These are phyloP conservation scores for Gallinago undulata DNA, from an alignment of 2,113 vertebrate genomes.

Conservation along the genomic window DNA sequence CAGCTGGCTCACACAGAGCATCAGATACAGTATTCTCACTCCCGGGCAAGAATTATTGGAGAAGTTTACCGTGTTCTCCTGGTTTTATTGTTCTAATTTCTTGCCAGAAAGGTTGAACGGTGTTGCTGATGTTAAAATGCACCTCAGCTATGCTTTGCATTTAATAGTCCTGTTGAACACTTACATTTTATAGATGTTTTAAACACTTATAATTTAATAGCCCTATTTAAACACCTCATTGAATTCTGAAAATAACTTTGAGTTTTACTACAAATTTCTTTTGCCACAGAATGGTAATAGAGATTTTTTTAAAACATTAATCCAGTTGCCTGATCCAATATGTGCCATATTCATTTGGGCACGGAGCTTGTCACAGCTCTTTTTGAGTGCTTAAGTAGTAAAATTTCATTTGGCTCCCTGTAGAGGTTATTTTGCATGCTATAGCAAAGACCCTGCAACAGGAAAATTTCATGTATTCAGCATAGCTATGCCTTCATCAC, in stretches of 20 bases:
- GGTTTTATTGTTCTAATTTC: neutral
- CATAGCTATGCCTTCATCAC: neutral
- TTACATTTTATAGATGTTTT: neutral
- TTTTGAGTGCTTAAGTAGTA: neutral
- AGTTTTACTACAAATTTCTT: neutral
- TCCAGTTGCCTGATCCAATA: neutral
- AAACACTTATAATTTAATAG: neutral
- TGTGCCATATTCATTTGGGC: neutral
- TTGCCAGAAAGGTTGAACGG: neutral
- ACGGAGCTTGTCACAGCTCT: neutral
- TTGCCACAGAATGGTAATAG: neutral
- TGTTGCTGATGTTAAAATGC: neutral
- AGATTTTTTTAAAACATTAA: neutral
- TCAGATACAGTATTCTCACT: neutral
- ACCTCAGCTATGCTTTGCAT: neutral
- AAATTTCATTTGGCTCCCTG: neutral
- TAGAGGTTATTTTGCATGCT: neutral
- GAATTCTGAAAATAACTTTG: neutral
- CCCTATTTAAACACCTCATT: neutral
- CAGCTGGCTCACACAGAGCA: neutral
- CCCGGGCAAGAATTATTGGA: neutral
- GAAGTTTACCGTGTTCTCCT: neutral
- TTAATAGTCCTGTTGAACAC: neutral
- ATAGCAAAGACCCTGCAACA: neutral
- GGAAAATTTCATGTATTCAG: neutral